Evolutionary conservation across 1,140 invertebrate species (phyloP).

Genomic region (Araneus ventricosus): DNA sequence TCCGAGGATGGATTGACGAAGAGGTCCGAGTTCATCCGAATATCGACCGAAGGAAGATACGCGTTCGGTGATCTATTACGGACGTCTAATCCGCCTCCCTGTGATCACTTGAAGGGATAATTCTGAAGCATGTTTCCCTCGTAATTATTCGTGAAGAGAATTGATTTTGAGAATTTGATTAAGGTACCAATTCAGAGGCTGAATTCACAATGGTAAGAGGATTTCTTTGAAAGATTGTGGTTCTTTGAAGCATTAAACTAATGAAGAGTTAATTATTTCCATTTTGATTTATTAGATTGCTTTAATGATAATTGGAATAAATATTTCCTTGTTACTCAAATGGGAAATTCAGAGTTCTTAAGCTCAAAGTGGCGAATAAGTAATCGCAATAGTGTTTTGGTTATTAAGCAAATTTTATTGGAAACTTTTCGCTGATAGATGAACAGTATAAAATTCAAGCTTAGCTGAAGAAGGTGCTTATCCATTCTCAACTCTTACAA

Average conservation of each 20-base stretch:
- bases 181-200: background rate
- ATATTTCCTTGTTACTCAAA: no score
- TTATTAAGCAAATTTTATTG: no score
- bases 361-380: no score
- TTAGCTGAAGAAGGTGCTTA: no score
- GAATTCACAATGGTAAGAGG: background rate
- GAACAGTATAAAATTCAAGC: no score
- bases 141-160: slow-evolving; percentile 48
- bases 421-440: no score
- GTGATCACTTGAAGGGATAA: slow-evolving; percentile 23
- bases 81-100: slow-evolving; percentile 7
- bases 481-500: no score
- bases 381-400: no score
- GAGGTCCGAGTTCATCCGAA: slow-evolving; percentile 35
- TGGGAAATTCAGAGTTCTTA: no score
- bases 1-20: slow-evolving; percentile 39
- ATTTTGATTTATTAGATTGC: no score
- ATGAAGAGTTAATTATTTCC: no score
- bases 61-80: slow-evolving; percentile 40
- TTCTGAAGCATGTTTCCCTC: slow-evolving; percentile 16
- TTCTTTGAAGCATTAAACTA: background rate
- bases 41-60: slow-evolving; percentile 19
- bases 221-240: background rate
- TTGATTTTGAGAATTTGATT: slow-evolving; percentile 65
- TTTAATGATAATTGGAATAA: no score